These are phyloP conservation scores for Lytechinus variegatus DNA, from an alignment of 35 echinoderm and acorn worm species.

Conservation along the genomic window DNA sequence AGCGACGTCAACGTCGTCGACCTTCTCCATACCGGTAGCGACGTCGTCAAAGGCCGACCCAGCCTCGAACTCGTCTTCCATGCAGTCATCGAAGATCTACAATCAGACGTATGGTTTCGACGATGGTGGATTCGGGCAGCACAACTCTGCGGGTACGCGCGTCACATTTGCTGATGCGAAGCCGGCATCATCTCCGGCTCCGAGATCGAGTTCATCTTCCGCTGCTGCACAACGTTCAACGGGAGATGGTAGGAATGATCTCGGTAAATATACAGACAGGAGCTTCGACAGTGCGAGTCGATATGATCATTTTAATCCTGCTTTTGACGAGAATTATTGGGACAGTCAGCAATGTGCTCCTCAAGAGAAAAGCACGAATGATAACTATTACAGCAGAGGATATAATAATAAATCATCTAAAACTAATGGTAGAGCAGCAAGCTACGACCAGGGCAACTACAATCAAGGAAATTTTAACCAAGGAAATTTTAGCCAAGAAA, in stretches of 20 bases:
- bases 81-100: constrained; percentile 26
- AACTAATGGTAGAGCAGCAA: neutral
- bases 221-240: neutral
- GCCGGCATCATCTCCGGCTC: neutral
- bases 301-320: constrained; percentile 19
- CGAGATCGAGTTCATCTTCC: neutral
- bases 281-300: neutral
- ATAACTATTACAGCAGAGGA: constrained; percentile 22
- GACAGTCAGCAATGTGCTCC: neutral
- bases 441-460: constrained; percentile 26
- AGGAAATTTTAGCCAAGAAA: too few species aligned
- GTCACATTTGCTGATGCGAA: neutral
- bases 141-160: neutral
- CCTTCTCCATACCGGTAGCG: neutral
- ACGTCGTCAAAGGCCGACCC: neutral
- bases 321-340: constrained; percentile 29
- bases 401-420: neutral
- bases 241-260: neutral
- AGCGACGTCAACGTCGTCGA: neutral
- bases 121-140: constrained; percentile 21
- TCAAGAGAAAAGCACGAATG: neutral
- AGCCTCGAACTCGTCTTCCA: constrained; percentile 11
- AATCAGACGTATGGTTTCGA: constrained; percentile 30
- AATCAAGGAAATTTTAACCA: neutral
- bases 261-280: neutral